Evolutionary conservation across 2,797 vertebrate species (phyloP).

Genomic region (Sebastes hubbsi): DNA sequence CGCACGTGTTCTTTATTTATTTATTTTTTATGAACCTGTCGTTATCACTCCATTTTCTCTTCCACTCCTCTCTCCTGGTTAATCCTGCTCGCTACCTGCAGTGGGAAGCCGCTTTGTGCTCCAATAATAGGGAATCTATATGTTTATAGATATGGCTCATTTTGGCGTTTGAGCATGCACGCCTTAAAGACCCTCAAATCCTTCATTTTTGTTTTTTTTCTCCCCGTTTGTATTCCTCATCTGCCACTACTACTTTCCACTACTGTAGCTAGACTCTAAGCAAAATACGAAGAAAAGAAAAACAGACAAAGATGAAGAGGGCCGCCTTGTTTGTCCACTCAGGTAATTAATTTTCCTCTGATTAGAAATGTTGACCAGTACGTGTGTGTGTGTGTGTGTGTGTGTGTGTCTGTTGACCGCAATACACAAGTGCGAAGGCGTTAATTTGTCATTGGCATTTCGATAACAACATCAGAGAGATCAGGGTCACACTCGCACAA

Average conservation of each 20-base stretch:
- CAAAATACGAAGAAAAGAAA: background rate
- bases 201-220: background rate
- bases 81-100: slow-evolving; percentile 55
- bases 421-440: slow-evolving; percentile 32
- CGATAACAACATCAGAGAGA: slow-evolving; percentile 83
- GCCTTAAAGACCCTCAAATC: slow-evolving; percentile 38
- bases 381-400: background rate
- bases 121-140: slow-evolving; percentile 70
- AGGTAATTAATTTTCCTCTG: background rate
- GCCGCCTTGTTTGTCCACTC: slow-evolving; percentile 1
- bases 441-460: slow-evolving; percentile 75
- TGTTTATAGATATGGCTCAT: slow-evolving; percentile 62
- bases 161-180: slow-evolving; percentile 19
- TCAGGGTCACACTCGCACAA: slow-evolving; percentile 52
- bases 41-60: slow-evolving; percentile 48
- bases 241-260: background rate
- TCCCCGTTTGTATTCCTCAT: background rate
- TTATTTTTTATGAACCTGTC: slow-evolving; percentile 55
- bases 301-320: slow-evolving; percentile 15
- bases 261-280: background rate
- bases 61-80: slow-evolving; percentile 40
- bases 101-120: slow-evolving; percentile 46
- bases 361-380: slow-evolving; percentile 13
- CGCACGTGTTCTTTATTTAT: slow-evolving; percentile 1
- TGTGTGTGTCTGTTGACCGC: background rate